Evolutionary conservation across 2,888 invertebrate species (phyloP), one percentile per base, ranked within the genome.

Genomic region (Rhabditoides inermis): DNA sequence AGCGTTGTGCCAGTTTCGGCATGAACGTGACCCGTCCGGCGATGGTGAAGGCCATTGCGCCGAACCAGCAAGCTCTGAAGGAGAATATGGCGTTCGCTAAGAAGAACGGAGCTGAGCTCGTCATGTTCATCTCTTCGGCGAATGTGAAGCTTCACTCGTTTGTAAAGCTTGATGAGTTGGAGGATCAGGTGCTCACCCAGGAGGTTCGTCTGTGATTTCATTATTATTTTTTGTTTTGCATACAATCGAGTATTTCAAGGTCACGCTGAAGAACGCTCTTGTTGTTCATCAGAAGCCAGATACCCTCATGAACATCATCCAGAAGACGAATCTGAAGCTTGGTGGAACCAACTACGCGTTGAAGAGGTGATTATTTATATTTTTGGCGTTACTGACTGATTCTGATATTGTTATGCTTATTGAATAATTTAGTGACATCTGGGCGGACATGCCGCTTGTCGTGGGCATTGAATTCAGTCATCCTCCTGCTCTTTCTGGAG

Each of bases 321-420:
- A 36, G 36, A 51, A 51, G 22, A 45, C 32, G 20, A 51, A 51
- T 45, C n/a, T 37, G 7, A 51, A 51, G 45, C 27, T 51, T 10
- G 51, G 51, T 22, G 51, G 51, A n/a, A 25, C 45, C 7, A 23
- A 25, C 7, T 45, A 45, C 27, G 12, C 15, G 10, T n/a, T n/a
- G n/a, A n/a, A n/a, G n/a, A n/a, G n/a, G n/a, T n/a, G n/a, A n/a
- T n/a, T n/a, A n/a, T n/a, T n/a, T n/a, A n/a, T n/a, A n/a, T n/a
- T n/a, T n/a, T n/a, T n/a, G n/a, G n/a, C n/a, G n/a, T n/a, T n/a
- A n/a, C n/a, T n/a, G n/a, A n/a, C n/a, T n/a, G n/a, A n/a, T n/a
- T n/a, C n/a, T n/a, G n/a, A n/a, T n/a, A n/a, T n/a, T n/a, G n/a
- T n/a, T n/a, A n/a, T n/a, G n/a, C n/a, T n/a, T n/a, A n/a, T n/a